Evolutionary conservation across 2,797 vertebrate genomes (phyloP).

Genomic region (Heliangelus exortis): DNA sequence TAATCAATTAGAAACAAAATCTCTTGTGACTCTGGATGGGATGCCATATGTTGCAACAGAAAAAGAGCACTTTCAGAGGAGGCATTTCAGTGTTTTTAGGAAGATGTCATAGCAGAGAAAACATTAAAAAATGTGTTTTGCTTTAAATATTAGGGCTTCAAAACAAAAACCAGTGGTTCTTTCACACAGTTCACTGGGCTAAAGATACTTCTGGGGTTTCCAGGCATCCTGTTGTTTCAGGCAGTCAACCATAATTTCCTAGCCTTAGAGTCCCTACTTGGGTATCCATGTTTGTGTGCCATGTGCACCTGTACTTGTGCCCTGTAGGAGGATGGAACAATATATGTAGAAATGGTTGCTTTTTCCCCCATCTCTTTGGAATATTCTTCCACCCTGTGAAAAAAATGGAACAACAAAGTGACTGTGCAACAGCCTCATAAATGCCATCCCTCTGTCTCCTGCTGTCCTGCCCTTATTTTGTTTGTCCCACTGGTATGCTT

Average conservation of each 20-base stretch:
- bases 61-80: constrained; percentile 33
- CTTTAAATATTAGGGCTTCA: constrained; percentile 32
- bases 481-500: not conserved
- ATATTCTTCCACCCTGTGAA: not conserved
- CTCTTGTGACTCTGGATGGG: constrained; percentile 47
- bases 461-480: not conserved
- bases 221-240: not conserved
- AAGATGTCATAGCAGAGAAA: constrained; percentile 9
- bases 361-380: not conserved
- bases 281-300: not conserved
- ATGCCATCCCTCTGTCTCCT: not conserved
- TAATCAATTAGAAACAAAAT: constrained; percentile 51
- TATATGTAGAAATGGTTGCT: not conserved
- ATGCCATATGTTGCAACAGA: constrained; percentile 41
- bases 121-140: constrained; percentile 14
- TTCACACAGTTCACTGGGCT: not conserved
- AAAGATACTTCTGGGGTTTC: not conserved
- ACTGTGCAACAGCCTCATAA: not conserved
- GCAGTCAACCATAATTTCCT: not conserved
- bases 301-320: not conserved
- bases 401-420: not conserved
- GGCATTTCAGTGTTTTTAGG: constrained; percentile 18
- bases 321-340: not conserved
- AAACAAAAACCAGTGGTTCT: constrained; percentile 14
- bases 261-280: not conserved